Evolutionary conservation across 1,140 invertebrate species (phyloP), one percentile per base, ranked within the genome.

Genomic region (Musca domestica): DNA sequence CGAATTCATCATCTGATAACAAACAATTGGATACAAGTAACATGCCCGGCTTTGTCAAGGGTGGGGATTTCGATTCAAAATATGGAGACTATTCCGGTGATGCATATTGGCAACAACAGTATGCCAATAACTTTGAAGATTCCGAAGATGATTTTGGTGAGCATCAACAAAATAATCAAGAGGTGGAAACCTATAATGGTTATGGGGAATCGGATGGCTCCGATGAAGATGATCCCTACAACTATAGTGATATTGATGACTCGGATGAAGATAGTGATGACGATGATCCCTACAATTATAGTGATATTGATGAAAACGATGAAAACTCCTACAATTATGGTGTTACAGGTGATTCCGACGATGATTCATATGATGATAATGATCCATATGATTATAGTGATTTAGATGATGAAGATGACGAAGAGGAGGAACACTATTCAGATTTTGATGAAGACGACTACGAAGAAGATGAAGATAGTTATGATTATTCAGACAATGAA

Each of bases 401-500:
- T 7, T 10, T 12, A 6, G 25, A 61, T 0, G 27, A 61, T 2
- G 20, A 23, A 9, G 56, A 61, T 0, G 25, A 27, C 5, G 23
- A 27, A 2, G 27, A 61, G 2, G 56, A 61, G 2, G 56, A 61
- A 34, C 9, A 41, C 4, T 65, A 65, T 25, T 49, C 64, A 30
- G 64, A 65, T 49, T 65, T 65, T 19, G 64, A 65, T 69, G 63
- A 52, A 47, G 7, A 56, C 48, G 27, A 46, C 30, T 61, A 64
- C 54, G 46, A 69, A 17, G 63, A 56, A 41, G 67, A 69, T 14
- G 63, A 52, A 14, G 48, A 64, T 56, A 65, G 47, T 56, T 58
- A 64, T 22, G 56, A 64, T 58, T 67, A 70, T 64, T 56, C 58
- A 2, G 52, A 67, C 6, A 56, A 51, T 66, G 64, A 69, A 23